Base-by-base conservation (phyloP, 1,140 invertebrate species). In the Amyelois transitella region DNA sequence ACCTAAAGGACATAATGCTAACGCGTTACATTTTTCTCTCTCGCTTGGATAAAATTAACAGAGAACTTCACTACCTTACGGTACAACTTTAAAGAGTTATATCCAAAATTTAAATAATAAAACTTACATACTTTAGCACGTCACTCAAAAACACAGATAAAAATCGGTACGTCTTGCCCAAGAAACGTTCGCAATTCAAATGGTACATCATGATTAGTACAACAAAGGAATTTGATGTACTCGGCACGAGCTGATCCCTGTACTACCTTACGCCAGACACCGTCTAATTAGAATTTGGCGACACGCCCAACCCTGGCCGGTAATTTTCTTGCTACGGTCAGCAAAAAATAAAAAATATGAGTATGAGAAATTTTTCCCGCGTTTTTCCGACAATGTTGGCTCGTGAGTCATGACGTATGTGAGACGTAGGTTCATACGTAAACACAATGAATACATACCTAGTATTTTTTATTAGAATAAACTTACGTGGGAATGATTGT, bases 201-300 rank as follows among this genome's bases (percentile, higher is more conserved):
- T 55, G 58, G 24, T 53, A 38, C 32, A 38, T 38, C 28, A 12
- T 10, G 28, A 32, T 32, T 4, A 38, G 3, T 38, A 38, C 32
- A 38, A 38, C 32, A 38, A 38, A 38, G n/a, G 32, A 38, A 4
- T 38, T 32, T 38, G 17, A 38, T 38, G 32, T 38, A 38, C 32
- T 38, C 22, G 32, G 32, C 32, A 38, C 67, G 57, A 45, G 32
- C 32, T 3, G n/a, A 38, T 38, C 32, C 44, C 66, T 69, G 84
- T 87, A 52, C 84, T 76, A 76, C 64, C 73, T 83, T 69, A 81
- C 73, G 60, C 82, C 84, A 81, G 81, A 77, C 81, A 87, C 84
- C 72, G 62, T 75, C 76, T 84, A 87, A 87, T 87, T 87, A 87
- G 77, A 86, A 81, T 83, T 78, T 81, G 76, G 74, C 74, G 78